These are phyloP conservation scores for Tamias sibiricus DNA, from an alignment of 2,113 vertebrate species.

Conservation along the genomic window DNA sequence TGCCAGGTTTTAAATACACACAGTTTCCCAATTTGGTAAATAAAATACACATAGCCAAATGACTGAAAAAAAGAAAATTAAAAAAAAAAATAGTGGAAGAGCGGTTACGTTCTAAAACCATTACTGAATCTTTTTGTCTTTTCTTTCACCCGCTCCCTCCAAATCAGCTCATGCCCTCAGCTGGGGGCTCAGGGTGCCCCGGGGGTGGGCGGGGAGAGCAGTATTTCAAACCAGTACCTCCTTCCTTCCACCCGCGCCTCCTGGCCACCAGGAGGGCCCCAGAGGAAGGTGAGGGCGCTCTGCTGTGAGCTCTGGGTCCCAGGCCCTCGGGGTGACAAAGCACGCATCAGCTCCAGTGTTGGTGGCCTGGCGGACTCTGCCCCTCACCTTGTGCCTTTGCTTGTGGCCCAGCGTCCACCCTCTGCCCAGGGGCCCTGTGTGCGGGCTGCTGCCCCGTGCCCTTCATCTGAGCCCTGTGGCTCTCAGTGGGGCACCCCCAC, in stretches of 20 bases:
- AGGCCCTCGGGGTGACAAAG: background rate
- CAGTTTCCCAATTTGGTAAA: background rate
- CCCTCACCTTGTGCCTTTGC: background rate
- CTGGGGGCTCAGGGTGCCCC: too few species aligned
- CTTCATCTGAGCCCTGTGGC: background rate
- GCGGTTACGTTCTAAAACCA: background rate
- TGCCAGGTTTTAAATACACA: background rate
- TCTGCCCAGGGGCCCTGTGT: background rate
- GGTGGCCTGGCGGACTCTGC: background rate
- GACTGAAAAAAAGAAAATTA: background rate
- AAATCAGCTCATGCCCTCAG: background rate
- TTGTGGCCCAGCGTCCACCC: background rate
- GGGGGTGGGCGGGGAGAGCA: background rate
- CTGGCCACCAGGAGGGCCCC: background rate
- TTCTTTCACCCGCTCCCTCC: rapidly evolving
- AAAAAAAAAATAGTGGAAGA: background rate
- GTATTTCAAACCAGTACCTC: background rate
- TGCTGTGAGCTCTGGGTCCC: rapidly evolving
- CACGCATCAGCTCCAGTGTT: background rate
- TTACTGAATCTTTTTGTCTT: background rate
- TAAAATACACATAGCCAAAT: background rate
- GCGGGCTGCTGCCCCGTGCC: rapidly evolving
- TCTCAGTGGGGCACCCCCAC: background rate
- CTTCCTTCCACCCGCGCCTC: rapidly evolving
- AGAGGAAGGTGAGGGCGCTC: background rate